Base-by-base conservation (phyloP, 2,113 vertebrate species). In the Grus americana region DNA sequence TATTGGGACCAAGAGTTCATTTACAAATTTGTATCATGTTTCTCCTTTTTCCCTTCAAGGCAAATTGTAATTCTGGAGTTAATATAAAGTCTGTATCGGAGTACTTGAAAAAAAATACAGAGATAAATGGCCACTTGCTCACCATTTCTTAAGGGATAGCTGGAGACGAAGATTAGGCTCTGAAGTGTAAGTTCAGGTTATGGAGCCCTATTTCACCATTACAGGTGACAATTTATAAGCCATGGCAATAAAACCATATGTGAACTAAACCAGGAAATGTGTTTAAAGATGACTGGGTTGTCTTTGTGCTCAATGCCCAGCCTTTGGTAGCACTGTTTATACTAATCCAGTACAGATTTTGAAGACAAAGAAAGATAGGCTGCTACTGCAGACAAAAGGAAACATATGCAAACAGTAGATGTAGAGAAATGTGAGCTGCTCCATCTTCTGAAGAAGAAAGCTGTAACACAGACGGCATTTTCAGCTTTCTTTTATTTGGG, bases 201-300 rank as follows among this genome's bases (percentile, higher is more conserved):
- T 95, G 73, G 91, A 96, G 79, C 79, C 65, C 87, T 97, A 97
- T 94, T 97, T 97, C 96, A 97, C 91, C 61, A 92, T 97, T 94
- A 97, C 65, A 96, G 92, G 89, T 95, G 96, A 93, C 94, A 95
- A 93, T 97, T 97, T 93, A 97, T 96, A 97, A 91, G 88, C 76
- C 91, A 76, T 17, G 38, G 85, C 91, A 94, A 96, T 96, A 97
- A 97, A 97, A 92, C 85, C 87, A 63, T 86, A 92, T 87, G 85
- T 85, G 92, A 93, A 94, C 82, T 96, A 93, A 96, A 95, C 10
- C 88, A 91, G 84, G 79, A 95, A 96, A 96, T 94, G 88, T 90
- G 65, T 88, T 97, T 92, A 75, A 88, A 96, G 76, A 89, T 70
- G 72, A 79, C 93, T 95, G 75, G 57, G 54, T 76, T 93, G 68